Conservation (phyloP, 2,888 invertebrate genomes). For the Cremastinae sp. region DNA sequence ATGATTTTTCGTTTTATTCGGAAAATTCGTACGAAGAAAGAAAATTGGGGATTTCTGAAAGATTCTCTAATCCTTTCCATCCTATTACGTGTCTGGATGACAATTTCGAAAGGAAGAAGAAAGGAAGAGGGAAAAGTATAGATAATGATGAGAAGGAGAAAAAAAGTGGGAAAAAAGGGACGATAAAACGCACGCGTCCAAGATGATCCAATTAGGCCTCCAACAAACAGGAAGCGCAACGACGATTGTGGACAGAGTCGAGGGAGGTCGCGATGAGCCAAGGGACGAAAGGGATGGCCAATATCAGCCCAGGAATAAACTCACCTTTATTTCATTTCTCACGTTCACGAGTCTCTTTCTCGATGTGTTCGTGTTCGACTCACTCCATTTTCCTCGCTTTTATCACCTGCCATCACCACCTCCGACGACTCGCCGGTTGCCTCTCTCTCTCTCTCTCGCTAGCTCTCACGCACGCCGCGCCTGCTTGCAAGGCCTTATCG, state of each 20-base stretch:
- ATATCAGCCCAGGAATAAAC: conserved; percentile 68
- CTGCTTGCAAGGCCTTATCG: conserved; percentile 75
- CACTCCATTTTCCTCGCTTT: conserved; percentile 75
- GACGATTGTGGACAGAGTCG: conserved; percentile 56
- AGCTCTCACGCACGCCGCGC: conserved; percentile 67
- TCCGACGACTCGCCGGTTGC: conserved; percentile 46
- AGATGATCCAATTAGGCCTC: conserved; percentile 58
- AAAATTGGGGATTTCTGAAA: conserved; percentile 2
- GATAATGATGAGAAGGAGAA: not conserved
- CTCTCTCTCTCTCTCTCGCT: conserved; percentile 40
- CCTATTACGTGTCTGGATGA: conserved; percentile 3
- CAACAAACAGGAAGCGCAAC: conserved; percentile 59
- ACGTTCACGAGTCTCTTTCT: not conserved
- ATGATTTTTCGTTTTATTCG: no score
- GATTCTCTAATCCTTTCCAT: conserved; percentile 26
- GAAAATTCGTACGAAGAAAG: no score
- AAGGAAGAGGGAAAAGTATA: conserved; percentile 5
- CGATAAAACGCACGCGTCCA: conserved; percentile 60
- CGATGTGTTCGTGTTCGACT: conserved; percentile 63
- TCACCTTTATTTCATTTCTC: conserved; percentile 71
- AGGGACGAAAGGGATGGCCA: conserved; percentile 57
- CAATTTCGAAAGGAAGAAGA: no score
- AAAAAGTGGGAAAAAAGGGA: conserved; percentile 17
- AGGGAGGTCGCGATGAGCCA: conserved; percentile 23
- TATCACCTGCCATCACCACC: conserved; percentile 79